phyloP scores from a whole-genome alignment of 2,113 vertebrate genomes.

The Leucopsar rothschildi region DNA sequence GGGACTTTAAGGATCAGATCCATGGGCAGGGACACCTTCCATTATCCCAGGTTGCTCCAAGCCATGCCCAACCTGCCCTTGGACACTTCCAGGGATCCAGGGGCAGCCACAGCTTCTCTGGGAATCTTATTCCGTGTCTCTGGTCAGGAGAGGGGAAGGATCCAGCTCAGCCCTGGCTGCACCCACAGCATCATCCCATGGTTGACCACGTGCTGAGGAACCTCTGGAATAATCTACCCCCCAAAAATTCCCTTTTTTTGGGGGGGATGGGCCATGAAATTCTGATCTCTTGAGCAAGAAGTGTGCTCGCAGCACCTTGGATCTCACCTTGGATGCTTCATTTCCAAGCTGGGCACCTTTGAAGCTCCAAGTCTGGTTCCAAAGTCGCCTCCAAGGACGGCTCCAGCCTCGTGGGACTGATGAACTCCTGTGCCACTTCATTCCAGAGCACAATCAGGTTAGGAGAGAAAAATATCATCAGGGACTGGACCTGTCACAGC shows the following conservation, averaged over 20 bases:
- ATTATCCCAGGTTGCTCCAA: neutral
- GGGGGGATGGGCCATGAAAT: neutral
- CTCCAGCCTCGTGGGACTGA: neutral
- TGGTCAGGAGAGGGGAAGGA: neutral
- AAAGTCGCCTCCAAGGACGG: rapidly evolving
- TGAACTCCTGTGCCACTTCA: neutral
- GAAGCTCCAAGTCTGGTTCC: neutral
- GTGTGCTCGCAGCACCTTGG: neutral
- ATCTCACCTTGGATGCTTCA: neutral
- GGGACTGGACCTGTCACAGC: neutral
- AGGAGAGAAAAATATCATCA: neutral
- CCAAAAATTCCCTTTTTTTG: rapidly evolving
- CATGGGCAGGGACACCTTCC: neutral
- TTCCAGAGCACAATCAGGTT: neutral
- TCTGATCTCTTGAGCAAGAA: neutral
- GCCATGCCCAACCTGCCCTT: rapidly evolving
- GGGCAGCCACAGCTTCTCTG: neutral
- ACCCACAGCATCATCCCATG: rapidly evolving
- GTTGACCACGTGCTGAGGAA: neutral
- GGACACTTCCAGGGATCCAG: neutral
- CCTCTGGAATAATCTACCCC: neutral
- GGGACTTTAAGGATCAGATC: neutral
- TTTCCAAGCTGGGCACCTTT: neutral
- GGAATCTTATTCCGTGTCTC: neutral
- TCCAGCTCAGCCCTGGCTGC: neutral